Evolutionary conservation across 2,888 invertebrate species (phyloP).

Genomic region (Aleiodes leptofemur): DNA sequence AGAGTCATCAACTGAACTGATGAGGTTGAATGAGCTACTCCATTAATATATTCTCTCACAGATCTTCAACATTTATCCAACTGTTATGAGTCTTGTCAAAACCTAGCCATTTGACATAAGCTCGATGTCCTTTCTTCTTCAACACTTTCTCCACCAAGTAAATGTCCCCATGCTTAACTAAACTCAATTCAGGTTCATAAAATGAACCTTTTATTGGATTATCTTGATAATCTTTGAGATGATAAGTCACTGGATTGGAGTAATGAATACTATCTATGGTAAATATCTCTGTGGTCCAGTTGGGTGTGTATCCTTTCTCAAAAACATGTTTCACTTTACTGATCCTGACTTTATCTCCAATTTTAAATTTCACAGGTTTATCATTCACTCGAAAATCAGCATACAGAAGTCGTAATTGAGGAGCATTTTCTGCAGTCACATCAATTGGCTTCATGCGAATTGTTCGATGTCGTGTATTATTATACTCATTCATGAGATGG

Average conservation of each 20-base stretch:
- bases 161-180: slow-evolving; percentile 34
- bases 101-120: slow-evolving; percentile 39
- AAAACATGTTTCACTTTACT: slow-evolving; percentile 65
- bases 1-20: neutral
- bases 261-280: slow-evolving; percentile 55
- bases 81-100: slow-evolving; percentile 27
- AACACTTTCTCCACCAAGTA: slow-evolving; percentile 45
- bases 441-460: slow-evolving; percentile 54
- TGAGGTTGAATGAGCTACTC: neutral
- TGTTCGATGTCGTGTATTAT: slow-evolving; percentile 65
- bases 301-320: slow-evolving; percentile 67
- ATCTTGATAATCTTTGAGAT: slow-evolving; percentile 55
- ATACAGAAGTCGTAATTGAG: neutral
- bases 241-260: slow-evolving; percentile 63
- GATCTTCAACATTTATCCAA: neutral
- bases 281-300: slow-evolving; percentile 69
- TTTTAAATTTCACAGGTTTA: slow-evolving; percentile 51
- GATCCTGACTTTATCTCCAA: slow-evolving; percentile 65
- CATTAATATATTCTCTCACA: slow-evolving; percentile 30
- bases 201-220: slow-evolving; percentile 59
- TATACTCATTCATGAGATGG: slow-evolving; percentile 57
- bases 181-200: slow-evolving; percentile 59
- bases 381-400: neutral
- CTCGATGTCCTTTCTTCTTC: slow-evolving; percentile 38
- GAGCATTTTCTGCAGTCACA: slow-evolving; percentile 58